Base-by-base conservation (phyloP, 1,140 invertebrate species). In the Drosophila truncata region DNA sequence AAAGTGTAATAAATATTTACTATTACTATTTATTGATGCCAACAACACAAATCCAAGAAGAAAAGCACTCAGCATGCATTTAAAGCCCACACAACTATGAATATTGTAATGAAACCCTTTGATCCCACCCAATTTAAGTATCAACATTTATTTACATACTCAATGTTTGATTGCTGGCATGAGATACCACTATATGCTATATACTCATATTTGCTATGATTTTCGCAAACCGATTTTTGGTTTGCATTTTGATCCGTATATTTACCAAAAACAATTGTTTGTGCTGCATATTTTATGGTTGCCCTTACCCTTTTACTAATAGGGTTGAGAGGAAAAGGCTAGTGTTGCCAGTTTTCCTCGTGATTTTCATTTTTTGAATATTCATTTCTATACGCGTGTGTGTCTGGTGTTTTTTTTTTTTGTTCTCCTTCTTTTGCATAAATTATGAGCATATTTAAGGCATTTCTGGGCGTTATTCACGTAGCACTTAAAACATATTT, bases 371-470 rank as follows among this genome's bases (percentile, higher is more conserved):
- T 42, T 31, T 50, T 31, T 31, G 54, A 20, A 63, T 66, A 77
- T 74, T 79, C 69, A 72, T 62, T 66, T 57, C 37, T 62, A 33
- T 66, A 25, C 39, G 10, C 41, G 20, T 50, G 16, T 25, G 11
- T 46, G 20, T 23, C 16, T 16, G 18, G 6, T 5, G 4, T 23
- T 55, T 54, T 54, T 23, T n/a, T 20, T 16, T 23, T 52, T 31
- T 31, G 31, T 50, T 31, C 14, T n/a, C 2, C n/a, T 33, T 20
- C 44, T 69, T 78, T 77, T 62, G 47, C 80, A 83, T 82, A 82
- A 78, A 82, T 82, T 82, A 75, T 65, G 35, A 57, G 44, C 41
- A 37, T 50, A 69, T 82, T 82, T 74, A 74, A 65, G 64, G 61
- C 55, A 39, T 47, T 76, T 54, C 59, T 35, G 20, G 35, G 59